These are phyloP conservation scores for Indicator maculatus DNA, from an alignment of 2,113 vertebrate species.

Conservation along the genomic window DNA sequence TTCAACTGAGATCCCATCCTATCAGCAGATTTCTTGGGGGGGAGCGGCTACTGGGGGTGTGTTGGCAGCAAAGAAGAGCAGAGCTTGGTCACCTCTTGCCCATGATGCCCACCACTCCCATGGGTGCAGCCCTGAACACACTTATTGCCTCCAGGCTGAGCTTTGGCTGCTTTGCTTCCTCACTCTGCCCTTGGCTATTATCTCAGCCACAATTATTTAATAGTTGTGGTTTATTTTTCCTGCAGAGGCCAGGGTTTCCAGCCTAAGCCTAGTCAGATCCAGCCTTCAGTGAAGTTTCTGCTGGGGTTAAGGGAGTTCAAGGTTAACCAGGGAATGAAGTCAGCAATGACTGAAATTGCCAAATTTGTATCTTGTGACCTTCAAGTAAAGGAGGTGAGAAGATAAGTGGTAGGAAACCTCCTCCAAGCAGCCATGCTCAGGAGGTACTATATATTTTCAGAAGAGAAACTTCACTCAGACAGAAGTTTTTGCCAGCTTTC, in stretches of 20 bases:
- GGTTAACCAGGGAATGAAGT: not conserved
- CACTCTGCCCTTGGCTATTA: not conserved
- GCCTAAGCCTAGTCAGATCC: not conserved
- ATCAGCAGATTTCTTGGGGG: not conserved
- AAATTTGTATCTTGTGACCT: not conserved
- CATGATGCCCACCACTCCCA: not conserved
- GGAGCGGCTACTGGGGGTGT: rapidly evolving
- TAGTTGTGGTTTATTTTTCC: not conserved
- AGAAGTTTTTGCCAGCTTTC: not conserved
- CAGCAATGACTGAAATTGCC: not conserved
- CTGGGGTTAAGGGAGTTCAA: not conserved
- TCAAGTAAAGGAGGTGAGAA: not conserved
- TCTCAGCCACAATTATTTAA: not conserved
- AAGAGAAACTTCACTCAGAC: not conserved
- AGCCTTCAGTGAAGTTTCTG: not conserved
- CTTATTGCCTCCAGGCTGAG: not conserved
- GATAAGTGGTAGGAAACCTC: not conserved
- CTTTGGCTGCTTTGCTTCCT: not conserved
- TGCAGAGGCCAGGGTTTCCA: not conserved
- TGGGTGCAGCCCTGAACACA: not conserved
- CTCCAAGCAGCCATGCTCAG: not conserved
- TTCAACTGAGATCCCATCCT: not conserved
- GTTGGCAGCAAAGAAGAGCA: not conserved
- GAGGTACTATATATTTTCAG: not conserved
- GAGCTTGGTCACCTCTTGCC: not conserved